These are phyloP conservation scores for Nothoprocta pentlandii DNA, from an alignment of 2,113 vertebrate genomes.

Conservation along the genomic window DNA sequence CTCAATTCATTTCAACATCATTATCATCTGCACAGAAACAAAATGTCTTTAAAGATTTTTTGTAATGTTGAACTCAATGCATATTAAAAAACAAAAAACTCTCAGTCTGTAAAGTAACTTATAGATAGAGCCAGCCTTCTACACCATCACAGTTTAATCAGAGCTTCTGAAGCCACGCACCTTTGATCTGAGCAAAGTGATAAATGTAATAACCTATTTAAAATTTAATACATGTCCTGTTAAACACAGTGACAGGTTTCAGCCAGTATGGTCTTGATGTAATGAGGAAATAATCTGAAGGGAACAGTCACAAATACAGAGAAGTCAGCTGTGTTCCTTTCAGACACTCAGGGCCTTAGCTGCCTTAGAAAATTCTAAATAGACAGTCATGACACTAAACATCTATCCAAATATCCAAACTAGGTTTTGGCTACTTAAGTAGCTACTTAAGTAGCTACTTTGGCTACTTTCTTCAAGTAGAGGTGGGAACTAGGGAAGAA, in stretches of 20 bases:
- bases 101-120: neutral
- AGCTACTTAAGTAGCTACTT: too few species aligned
- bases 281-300: conserved; percentile 49
- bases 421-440: neutral
- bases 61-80: neutral
- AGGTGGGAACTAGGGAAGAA: neutral
- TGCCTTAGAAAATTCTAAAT: neutral
- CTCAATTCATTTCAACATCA: neutral
- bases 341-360: neutral
- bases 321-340: neutral
- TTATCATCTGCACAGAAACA: neutral
- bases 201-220: conserved; percentile 33
- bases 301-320: neutral
- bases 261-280: neutral
- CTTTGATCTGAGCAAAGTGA: conserved; percentile 62
- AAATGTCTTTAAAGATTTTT: neutral
- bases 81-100: neutral
- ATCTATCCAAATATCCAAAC: neutral
- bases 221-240: conserved; percentile 20
- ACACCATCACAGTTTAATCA: neutral
- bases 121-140: conserved; percentile 35
- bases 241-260: conserved; percentile 9
- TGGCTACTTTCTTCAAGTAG: neutral
- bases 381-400: neutral
- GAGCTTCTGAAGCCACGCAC: conserved; percentile 45